Conservation (phyloP, 2,113 vertebrate species). For the Urocynchramus pylzowi region DNA sequence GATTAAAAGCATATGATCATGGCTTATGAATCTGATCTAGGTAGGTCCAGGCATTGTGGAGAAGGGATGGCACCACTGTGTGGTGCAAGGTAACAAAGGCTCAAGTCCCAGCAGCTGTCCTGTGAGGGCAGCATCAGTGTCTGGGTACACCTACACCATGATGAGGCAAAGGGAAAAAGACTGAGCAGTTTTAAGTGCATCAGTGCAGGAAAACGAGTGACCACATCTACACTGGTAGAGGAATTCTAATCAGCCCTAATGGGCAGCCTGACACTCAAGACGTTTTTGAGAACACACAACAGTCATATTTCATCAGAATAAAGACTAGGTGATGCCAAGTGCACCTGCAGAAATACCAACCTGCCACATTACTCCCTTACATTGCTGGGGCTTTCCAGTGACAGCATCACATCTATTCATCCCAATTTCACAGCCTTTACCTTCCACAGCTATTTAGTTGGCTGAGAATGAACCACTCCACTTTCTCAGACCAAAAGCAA, state of each 20-base stretch:
- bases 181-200: background rate
- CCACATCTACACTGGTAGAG: background rate
- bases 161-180: background rate
- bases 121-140: accelerated
- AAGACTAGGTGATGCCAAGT: background rate
- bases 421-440: background rate
- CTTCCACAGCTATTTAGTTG: background rate
- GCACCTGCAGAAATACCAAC: background rate
- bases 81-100: background rate
- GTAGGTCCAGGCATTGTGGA: background rate
- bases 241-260: background rate
- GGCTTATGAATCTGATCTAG: background rate
- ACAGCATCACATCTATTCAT: background rate
- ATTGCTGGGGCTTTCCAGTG: background rate
- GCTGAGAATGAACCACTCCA: background rate
- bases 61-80: background rate
- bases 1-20: background rate
- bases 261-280: background rate
- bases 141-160: background rate
- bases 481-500: background rate
- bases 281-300: background rate
- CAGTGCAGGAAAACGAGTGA: background rate
- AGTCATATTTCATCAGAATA: background rate
- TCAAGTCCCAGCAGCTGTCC: background rate
- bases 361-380: accelerated